A percentile compares a stretch with the other conserved stretches of the same genome.
These are phyloP conservation scores for Emydocephalus ijimae DNA, from an alignment of 2,113 vertebrate genomes.

Conservation along the genomic window DNA sequence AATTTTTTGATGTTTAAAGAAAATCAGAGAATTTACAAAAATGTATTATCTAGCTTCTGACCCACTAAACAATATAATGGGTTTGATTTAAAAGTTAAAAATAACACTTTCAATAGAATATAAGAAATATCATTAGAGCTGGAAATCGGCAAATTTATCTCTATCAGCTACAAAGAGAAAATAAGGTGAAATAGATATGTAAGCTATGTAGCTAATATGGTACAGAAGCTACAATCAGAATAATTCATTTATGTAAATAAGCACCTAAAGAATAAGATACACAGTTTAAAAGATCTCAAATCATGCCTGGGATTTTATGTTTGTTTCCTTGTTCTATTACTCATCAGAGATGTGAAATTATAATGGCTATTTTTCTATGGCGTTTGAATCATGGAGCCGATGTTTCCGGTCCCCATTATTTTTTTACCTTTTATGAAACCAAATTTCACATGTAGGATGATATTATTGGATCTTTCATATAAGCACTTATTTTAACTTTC, in stretches of 20 bases:
- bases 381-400: neutral
- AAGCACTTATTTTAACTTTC: neutral
- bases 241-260: neutral
- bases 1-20: slow-evolving; percentile 1
- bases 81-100: neutral
- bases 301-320: neutral
- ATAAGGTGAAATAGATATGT: neutral
- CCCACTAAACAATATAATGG: neutral
- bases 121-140: neutral
- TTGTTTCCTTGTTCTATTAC: neutral
- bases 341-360: neutral
- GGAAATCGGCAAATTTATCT: neutral
- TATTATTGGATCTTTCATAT: neutral
- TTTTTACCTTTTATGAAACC: neutral
- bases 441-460: neutral
- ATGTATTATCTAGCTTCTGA: neutral
- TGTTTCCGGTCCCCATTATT: neutral
- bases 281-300: neutral
- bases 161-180: neutral
- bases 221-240: neutral
- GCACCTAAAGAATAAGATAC: neutral
- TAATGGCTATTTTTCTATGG: neutral
- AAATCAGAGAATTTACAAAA: neutral
- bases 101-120: neutral
- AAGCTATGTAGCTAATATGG: too few relatives aligned